Evolutionary conservation across 2,888 invertebrate species (phyloP).

Genomic region (Hymenopus coronatus): DNA sequence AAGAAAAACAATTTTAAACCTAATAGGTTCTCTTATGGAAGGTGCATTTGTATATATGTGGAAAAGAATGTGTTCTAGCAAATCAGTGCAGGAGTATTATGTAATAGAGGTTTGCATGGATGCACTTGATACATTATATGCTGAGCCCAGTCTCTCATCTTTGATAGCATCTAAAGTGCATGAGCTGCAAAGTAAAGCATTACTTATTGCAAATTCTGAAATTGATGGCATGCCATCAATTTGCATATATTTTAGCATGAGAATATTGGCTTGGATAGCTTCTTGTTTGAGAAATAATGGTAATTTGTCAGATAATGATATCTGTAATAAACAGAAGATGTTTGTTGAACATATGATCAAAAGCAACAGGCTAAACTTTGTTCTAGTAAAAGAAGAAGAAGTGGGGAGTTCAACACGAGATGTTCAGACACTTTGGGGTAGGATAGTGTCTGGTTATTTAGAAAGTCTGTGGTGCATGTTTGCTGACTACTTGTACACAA

Average conservation of each 20-base stretch:
- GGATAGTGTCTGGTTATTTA: slow-evolving; percentile 25
- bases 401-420: slow-evolving; percentile 24
- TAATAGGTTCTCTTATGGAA: neutral
- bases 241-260: slow-evolving; percentile 21
- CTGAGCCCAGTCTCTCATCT: neutral
- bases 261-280: slow-evolving; percentile 13
- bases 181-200: neutral
- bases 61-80: slow-evolving; percentile 6
- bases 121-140: slow-evolving; percentile 2
- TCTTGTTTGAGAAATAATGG: neutral
- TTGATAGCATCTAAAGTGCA: neutral
- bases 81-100: slow-evolving; percentile 19
- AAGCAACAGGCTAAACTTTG: neutral
- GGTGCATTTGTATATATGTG: slow-evolving; percentile 1
- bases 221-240: neutral
- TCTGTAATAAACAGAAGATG: neutral
- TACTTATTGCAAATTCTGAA: neutral
- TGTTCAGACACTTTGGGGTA: slow-evolving; percentile 29
- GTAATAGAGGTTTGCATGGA: neutral
- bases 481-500: neutral
- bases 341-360: neutral
- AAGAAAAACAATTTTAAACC: neutral
- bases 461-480: slow-evolving; percentile 29
- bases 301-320: neutral
- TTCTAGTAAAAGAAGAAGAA: neutral